A percentile compares a stretch with the other conserved stretches of the same genome.
These are phyloP conservation scores for Mesocentrotus franciscanus DNA, from an alignment of 53 echinoderm and acorn worm genomes.

Conservation along the genomic window DNA sequence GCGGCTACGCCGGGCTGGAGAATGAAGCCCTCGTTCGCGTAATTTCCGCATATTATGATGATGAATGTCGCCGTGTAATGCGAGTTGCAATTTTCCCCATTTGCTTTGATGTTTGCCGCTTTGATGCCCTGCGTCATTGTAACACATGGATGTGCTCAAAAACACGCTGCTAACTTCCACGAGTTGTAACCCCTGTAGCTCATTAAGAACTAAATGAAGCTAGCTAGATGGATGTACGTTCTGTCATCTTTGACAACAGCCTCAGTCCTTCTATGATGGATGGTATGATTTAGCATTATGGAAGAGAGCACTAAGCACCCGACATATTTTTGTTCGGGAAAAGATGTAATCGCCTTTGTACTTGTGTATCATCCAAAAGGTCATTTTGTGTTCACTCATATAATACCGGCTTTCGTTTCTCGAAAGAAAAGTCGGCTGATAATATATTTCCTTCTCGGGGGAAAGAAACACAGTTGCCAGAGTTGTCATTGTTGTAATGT, in stretches of 20 bases:
- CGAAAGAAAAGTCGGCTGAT: neutral
- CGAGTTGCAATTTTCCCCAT: constrained; percentile 49
- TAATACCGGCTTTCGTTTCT: neutral
- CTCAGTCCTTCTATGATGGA: neutral
- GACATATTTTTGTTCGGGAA: constrained; percentile 36
- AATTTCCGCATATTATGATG: constrained; percentile 63
- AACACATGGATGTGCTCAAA: constrained; percentile 32
- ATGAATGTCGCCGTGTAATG: constrained; percentile 59
- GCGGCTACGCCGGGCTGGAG: constrained; percentile 49
- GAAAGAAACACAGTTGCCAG: neutral
- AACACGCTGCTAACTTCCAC: constrained; percentile 33
- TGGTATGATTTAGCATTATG: constrained; percentile 14
- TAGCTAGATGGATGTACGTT: constrained; percentile 36
- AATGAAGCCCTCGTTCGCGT: constrained; percentile 64
- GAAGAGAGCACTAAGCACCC: constrained; percentile 6
- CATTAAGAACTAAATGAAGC: constrained; percentile 52
- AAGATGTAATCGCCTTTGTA: constrained; percentile 36
- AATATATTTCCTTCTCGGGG: neutral
- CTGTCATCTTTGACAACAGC: constrained; percentile 29
- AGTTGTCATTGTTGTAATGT: neutral
- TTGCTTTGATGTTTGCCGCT: constrained; percentile 59
- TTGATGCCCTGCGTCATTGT: constrained; percentile 36
- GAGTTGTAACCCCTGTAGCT: constrained; percentile 46
- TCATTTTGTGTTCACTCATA: neutral
- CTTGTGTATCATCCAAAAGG: neutral